These are phyloP conservation scores for Pyrrhosoma nymphula DNA, from an alignment of 2,888 invertebrate genomes.

Conservation along the genomic window DNA sequence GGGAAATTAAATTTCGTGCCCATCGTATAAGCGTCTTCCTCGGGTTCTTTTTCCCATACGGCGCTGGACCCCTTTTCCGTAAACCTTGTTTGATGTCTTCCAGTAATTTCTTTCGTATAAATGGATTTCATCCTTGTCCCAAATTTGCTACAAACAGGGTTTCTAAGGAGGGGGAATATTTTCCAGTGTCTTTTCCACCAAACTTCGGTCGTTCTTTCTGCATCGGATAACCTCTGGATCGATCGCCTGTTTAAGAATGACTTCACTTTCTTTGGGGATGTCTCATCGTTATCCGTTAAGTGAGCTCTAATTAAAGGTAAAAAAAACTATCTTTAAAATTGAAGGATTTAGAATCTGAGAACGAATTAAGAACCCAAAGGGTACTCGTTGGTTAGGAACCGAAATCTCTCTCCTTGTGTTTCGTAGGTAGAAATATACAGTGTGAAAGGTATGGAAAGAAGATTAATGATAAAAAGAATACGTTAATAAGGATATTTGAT, in stretches of 20 bases:
- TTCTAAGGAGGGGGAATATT: background rate
- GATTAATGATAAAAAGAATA: too few relatives aligned
- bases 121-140: background rate
- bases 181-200: background rate
- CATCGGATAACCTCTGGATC: background rate
- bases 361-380: too few relatives aligned
- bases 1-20: slow-evolving; percentile 4
- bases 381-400: too few relatives aligned
- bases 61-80: background rate
- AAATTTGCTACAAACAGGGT: slow-evolving; percentile 40
- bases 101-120: slow-evolving; percentile 34
- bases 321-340: too few relatives aligned
- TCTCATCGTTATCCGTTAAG: too few relatives aligned
- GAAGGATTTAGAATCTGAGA: too few relatives aligned
- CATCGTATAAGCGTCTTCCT: background rate
- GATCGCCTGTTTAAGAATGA: background rate
- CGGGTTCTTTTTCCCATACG: background rate
- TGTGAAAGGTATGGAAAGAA: too few relatives aligned
- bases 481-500: too few relatives aligned
- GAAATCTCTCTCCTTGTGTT: too few relatives aligned
- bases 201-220: background rate
- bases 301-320: too few relatives aligned
- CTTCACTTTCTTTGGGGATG: too few relatives aligned
- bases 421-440: too few relatives aligned
- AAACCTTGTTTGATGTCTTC: slow-evolving; percentile 53